Conservation (phyloP, 1,140 invertebrate species). For the Drosophila pallidifrons region DNA sequence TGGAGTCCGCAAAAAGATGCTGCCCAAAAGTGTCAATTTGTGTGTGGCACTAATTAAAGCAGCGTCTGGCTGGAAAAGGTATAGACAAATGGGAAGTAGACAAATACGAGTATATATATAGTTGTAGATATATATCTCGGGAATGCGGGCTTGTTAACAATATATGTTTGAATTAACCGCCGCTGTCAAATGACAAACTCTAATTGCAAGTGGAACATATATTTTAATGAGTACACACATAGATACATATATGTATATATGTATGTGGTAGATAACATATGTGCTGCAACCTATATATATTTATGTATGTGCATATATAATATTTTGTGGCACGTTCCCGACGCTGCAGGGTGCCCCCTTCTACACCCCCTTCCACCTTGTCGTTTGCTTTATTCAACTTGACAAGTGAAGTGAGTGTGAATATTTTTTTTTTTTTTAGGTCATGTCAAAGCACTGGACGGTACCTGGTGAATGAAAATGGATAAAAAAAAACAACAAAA, state of each 20-base stretch:
- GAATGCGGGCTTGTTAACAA: conserved; percentile 55
- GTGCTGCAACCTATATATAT: conserved; percentile 32
- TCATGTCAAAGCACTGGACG: conserved; percentile 70
- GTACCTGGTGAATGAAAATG: conserved; percentile 54
- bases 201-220: conserved; percentile 74
- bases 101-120: background rate
- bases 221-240: conserved; percentile 70
- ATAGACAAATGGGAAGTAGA: background rate
- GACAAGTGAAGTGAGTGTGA: conserved; percentile 82
- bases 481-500: background rate
- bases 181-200: conserved; percentile 78
- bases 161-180: conserved; percentile 61
- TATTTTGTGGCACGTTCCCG: background rate
- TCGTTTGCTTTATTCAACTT: conserved; percentile 72
- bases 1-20: background rate
- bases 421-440: conserved; percentile 73
- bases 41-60: conserved; percentile 35
- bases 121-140: background rate
- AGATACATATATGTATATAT: conserved; percentile 3
- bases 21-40: conserved; percentile 26
- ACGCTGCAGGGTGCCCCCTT: background rate
- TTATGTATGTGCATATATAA: conserved; percentile 13
- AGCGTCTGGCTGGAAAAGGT: background rate
- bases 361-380: background rate
- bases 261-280: conserved; percentile 27